These are phyloP conservation scores for Mesocentrotus franciscanus DNA, from an alignment of 53 echinoderm and acorn worm species.

Conservation along the genomic window DNA sequence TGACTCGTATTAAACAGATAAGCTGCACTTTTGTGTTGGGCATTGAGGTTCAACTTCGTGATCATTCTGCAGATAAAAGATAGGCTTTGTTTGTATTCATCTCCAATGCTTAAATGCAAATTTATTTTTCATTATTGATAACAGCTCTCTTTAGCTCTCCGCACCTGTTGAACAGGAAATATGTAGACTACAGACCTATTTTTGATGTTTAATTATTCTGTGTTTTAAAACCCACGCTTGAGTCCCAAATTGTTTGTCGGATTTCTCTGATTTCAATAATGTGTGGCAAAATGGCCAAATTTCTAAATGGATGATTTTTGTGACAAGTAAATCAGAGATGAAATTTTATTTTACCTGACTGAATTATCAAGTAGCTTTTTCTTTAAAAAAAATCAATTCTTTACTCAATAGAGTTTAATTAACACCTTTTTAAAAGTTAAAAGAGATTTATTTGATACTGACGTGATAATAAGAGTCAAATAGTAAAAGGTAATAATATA, in stretches of 20 bases:
- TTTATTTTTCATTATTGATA: conserved; percentile 25
- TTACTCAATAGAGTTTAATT: no score
- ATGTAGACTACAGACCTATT: background rate
- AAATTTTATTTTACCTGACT: no score
- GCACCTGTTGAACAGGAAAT: conserved; percentile 12
- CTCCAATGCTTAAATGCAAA: background rate
- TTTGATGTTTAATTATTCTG: background rate
- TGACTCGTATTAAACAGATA: background rate
- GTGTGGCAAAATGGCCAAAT: no score
- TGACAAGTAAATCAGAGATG: background rate
- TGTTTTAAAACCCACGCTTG: no score
- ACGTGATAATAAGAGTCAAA: no score
- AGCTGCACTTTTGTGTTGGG: conserved; percentile 12
- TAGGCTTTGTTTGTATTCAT: conserved; percentile 13
- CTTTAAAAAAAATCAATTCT: no score
- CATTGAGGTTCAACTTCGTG: conserved; percentile 12
- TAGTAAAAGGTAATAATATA: no score
- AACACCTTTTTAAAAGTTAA: no score
- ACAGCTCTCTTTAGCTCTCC: background rate
- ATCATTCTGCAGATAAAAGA: background rate
- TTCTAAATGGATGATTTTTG: background rate
- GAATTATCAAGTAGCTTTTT: no score
- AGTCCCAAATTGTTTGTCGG: no score
- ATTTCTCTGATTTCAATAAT: no score
- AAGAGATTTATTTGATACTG: no score